Percentiles rank a stretch among this genome's conserved stretches.
Evolutionary conservation across 2,113 vertebrate species (phyloP).

Genomic region (Pantherophis guttatus): DNA sequence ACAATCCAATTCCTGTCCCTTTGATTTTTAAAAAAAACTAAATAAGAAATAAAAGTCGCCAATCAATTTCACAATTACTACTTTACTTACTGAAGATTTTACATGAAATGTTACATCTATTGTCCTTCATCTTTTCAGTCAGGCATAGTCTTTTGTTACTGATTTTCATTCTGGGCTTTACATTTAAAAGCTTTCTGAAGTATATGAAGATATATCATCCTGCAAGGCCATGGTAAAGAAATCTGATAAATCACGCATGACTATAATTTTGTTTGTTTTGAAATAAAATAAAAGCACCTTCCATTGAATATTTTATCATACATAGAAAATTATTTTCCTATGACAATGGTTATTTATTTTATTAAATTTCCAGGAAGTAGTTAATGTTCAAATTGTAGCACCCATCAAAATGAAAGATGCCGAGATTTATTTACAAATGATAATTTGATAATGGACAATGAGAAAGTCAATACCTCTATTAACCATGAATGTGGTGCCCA

Average conservation of each 20-base stretch:
- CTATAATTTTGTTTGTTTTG: not conserved
- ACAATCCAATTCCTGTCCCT: not conserved
- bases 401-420: conserved; percentile 2
- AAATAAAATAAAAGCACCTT: conserved; percentile 26
- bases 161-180: conserved; percentile 7
- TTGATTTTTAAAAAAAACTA: not conserved
- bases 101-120: conserved; percentile 17
- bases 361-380: not conserved
- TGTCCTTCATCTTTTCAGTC: conserved; percentile 7
- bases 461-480: conserved; percentile 5
- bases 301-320: not conserved
- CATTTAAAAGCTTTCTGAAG: conserved; percentile 31
- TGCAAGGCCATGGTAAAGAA: not conserved
- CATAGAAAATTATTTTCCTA: not conserved
- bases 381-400: not conserved
- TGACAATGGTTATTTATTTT: not conserved
- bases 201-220: conserved; percentile 10
- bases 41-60: conserved; percentile 30
- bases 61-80: conserved; percentile 30
- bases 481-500: not conserved
- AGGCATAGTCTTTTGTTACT: not conserved
- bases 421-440: not conserved
- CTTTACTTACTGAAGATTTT: conserved; percentile 18
- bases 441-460: not conserved
- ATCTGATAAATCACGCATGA: not conserved